phyloP scores from a whole-genome alignment of 2,888 invertebrate species.

The Pteria penguin region DNA sequence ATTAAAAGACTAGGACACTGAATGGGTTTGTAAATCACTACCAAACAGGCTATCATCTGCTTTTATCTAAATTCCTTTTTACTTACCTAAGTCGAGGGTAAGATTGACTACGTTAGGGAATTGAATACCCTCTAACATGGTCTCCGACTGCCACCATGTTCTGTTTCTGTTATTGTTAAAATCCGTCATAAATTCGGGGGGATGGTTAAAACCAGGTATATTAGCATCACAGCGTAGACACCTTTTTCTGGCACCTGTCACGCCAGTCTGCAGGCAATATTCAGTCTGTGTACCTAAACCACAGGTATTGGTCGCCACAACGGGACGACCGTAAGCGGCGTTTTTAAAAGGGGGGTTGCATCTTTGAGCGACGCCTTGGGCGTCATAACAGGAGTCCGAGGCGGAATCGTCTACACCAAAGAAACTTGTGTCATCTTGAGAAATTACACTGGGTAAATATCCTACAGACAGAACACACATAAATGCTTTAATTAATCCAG shows the following conservation, averaged over 20 bases:
- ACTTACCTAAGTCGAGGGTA: conserved; percentile 90
- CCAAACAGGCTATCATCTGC: too few species aligned
- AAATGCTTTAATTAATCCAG: conserved; percentile 14
- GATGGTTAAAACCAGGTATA: conserved; percentile 84
- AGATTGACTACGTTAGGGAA: conserved; percentile 95
- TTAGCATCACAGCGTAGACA: conserved; percentile 84
- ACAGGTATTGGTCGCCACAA: conserved; percentile 97
- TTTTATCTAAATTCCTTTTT: too few species aligned
- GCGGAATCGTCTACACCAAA: conserved; percentile 13
- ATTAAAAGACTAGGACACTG: too few species aligned
- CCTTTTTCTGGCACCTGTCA: conserved; percentile 84
- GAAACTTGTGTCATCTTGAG: neutral
- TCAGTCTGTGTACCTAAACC: conserved; percentile 85
- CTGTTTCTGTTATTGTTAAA: conserved; percentile 86
- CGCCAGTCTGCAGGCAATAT: conserved; percentile 96
- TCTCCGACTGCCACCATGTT: conserved; percentile 85
- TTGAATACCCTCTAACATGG: conserved; percentile 96
- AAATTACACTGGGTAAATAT: conserved; percentile 49
- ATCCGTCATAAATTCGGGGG: conserved; percentile 91
- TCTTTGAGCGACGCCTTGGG: conserved; percentile 84
- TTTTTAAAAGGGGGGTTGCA: conserved; percentile 98
- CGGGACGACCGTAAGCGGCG: conserved; percentile 92
- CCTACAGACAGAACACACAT: conserved; percentile 38
- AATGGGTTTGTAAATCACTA: too few species aligned
- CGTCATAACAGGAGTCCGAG: conserved; percentile 76